A percentile compares a stretch with the other conserved stretches of the same genome.
Conservation (phyloP, 1,140 invertebrate genomes). For the Onthophagus taurus region DNA sequence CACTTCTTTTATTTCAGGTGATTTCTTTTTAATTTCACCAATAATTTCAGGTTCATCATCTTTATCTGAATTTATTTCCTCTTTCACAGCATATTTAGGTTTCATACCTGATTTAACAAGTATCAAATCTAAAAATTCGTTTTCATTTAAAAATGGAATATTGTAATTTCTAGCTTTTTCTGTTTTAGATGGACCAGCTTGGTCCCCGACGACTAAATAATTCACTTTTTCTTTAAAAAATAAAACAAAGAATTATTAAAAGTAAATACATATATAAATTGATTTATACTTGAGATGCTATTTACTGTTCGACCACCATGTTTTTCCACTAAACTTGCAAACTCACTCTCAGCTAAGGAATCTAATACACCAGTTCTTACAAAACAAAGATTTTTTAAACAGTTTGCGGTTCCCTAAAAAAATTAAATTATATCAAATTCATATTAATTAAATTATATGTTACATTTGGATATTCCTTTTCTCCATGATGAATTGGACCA, state of each 20-base stretch:
- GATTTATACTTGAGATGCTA: conserved; percentile 52
- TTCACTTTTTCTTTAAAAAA: conserved; percentile 49
- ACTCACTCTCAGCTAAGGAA: conserved; percentile 77
- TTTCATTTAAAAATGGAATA: conserved; percentile 67
- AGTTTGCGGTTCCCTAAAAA: conserved; percentile 59
- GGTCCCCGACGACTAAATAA: conserved; percentile 75
- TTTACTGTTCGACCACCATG: conserved; percentile 73
- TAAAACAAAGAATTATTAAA: conserved; percentile 12
- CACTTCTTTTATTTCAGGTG: not conserved
- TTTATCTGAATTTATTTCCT: conserved; percentile 15
- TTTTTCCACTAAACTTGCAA: conserved; percentile 59
- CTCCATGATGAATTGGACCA: conserved; percentile 67
- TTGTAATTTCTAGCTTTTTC: conserved; percentile 62
- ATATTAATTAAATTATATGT: not conserved
- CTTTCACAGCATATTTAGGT: conserved; percentile 21
- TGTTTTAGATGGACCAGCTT: conserved; percentile 75
- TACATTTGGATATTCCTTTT: conserved; percentile 74
- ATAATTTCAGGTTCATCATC: not conserved
- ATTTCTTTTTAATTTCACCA: too few relatives aligned
- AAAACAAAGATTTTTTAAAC: conserved; percentile 69
- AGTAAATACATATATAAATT: not conserved
- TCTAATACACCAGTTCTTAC: conserved; percentile 82
- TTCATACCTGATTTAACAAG: conserved; percentile 42
- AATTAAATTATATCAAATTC: not conserved
- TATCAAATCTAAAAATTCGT: conserved; percentile 76